Conservation (phyloP, 2,113 vertebrate species). For the Microcebus jonahi region DNA sequence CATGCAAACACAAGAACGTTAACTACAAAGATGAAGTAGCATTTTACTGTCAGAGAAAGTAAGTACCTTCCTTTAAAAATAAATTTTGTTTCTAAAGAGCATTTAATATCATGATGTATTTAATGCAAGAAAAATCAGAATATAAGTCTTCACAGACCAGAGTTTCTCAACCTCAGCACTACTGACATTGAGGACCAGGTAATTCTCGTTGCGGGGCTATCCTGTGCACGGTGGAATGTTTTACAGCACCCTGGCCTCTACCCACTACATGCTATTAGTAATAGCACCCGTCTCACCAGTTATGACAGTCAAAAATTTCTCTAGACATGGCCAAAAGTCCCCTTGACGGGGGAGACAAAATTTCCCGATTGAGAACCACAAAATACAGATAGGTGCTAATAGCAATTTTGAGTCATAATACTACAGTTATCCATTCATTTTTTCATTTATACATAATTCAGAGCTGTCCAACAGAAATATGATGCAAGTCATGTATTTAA, state of each 20-base stretch:
- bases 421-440: background rate
- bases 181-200: background rate
- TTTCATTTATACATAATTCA: background rate
- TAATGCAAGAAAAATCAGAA: background rate
- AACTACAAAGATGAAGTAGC: background rate
- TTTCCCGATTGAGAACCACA: background rate
- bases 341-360: background rate
- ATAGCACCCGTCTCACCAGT: background rate
- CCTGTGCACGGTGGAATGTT: background rate
- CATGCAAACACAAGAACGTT: rapidly evolving
- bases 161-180: background rate
- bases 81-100: background rate
- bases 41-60: background rate
- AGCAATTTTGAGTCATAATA: background rate
- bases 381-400: background rate
- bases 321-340: background rate
- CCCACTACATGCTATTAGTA: background rate
- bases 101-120: background rate
- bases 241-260: background rate
- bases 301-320: background rate
- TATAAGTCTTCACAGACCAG: background rate
- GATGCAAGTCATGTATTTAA: too few species aligned
- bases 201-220: background rate
- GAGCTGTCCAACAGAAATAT: background rate
- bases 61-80: background rate